Base-by-base conservation (phyloP, 1,140 invertebrate species). In the Drosophila asahinai region DNA sequence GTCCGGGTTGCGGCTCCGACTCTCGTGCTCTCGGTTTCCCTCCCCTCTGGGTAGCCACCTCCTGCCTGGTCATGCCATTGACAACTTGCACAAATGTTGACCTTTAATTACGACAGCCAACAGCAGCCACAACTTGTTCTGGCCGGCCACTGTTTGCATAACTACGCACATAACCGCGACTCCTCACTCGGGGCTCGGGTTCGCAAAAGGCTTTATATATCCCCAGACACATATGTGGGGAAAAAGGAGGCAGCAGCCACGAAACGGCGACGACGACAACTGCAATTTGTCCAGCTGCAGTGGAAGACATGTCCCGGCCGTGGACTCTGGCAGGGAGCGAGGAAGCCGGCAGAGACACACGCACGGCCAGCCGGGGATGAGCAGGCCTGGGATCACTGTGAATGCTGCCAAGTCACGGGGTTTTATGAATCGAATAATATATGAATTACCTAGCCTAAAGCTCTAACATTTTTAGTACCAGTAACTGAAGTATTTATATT, bases 11-110 rank as follows among this genome's bases (percentile, higher is more conserved):
- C n/a, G 27, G 11, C 55, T 19, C 19, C 19, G 19, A 19, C 19
- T 19, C 19, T 58, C 36, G 43, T 43, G 27, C 27, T 51, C 72
- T 59, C 42, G 42, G 63, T 19, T 45, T 25, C 51, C 47, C 54
- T 25, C 45, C 40, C 38, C 9, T 19, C 27, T 19, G 66, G 54
- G 47, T n/a, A 36, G 40, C 43, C 75, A 49, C 54, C 75, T 58
- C 74, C 52, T 43, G 63, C 74, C 55, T 71, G 74, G 76, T 57
- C 59, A 60, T 64, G 65, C 65, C 84, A 87, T 89, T 83, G 83
- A 86, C 84, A 86, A 86, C 80, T 87, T 86, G 83, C 84, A 83
- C 84, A 86, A 86, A 86, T 87, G 83, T 87, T 87, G 83, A 87
- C 83, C 83, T 89, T 87, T 87, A 87, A 87, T 87, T 87, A 87